These are phyloP conservation scores for Phenganax subtilis DNA, from an alignment of 92 coral and sea anemone species.

Conservation along the genomic window DNA sequence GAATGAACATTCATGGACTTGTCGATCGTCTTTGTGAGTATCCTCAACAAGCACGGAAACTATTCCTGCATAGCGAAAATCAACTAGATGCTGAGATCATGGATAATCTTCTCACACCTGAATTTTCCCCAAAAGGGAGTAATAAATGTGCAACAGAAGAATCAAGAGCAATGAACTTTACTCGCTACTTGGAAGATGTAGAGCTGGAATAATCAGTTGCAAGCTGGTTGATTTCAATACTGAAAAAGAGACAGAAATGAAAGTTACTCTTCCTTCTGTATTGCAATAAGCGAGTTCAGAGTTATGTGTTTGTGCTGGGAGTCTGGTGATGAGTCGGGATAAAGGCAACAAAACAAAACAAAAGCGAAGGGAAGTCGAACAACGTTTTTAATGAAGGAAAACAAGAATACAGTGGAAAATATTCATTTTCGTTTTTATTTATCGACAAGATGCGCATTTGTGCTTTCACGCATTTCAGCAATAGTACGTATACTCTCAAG, in stretches of 20 bases:
- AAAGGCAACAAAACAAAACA: no score
- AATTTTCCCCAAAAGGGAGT: slow-evolving; percentile 36
- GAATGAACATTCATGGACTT: slow-evolving; percentile 22
- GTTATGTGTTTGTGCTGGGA: no score
- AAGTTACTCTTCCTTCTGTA: slow-evolving; percentile 30
- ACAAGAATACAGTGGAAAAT: no score
- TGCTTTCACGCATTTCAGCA: no score
- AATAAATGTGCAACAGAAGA: slow-evolving; percentile 38
- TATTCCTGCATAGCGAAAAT: slow-evolving; percentile 37
- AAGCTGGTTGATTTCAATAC: slow-evolving; percentile 28
- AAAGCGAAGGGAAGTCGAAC: no score
- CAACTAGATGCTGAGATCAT: slow-evolving; percentile 43
- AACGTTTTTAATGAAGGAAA: no score
- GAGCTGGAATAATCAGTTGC: slow-evolving; percentile 35
- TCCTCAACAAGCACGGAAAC: slow-evolving; percentile 13
- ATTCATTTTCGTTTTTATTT: no score
- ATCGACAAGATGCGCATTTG: no score
- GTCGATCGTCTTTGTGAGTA: slow-evolving; percentile 25
- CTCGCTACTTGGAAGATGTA: slow-evolving; percentile 45
- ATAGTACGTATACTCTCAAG: no score
- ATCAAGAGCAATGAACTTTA: slow-evolving; percentile 34
- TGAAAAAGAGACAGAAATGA: slow-evolving; percentile 30
- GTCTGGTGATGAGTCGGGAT: no score
- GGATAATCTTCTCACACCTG: slow-evolving; percentile 32
- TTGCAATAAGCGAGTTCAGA: slow-evolving; percentile 11